Base-by-base conservation (phyloP, 2,797 vertebrate genomes). In the Phalloptychus januarius region DNA sequence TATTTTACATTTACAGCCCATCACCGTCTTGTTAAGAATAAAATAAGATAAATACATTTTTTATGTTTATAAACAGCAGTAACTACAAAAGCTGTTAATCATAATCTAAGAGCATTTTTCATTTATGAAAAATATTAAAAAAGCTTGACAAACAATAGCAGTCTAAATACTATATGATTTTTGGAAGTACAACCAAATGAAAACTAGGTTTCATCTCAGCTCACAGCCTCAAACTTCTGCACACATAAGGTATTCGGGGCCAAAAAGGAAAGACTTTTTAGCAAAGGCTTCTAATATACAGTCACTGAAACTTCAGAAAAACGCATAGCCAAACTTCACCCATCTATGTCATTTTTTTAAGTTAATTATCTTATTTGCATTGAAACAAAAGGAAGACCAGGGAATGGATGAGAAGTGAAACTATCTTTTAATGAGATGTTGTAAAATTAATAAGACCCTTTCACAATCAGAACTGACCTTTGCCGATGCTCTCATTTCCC, bases 401-500 rank as follows among this genome's bases (percentile, higher is more conserved):
- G 77, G 77, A 54, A 85, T 72, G 80, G 79, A 88, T 50, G 74
- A 71, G 36, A 74, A 85, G 77, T 56, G 63, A 77, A 70, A 45
- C 79, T 77, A 70, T 67, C 80, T 81, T 81, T 87, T 89, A 92
- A 92, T 89, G 90, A 91, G 86, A 86, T 89, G 84, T 71, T 83
- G 93, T 88, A 94, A 94, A 93, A 95, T 95, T 91, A 92, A 95
- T 93, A 87, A 69, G 82, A 87, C 87, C 86, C 67, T 77, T 82
- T 82, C 71, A 54, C 79, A 87, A 89, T 87, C 89, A 67, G 74
- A 83, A 74, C 69, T 92, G 93, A 95, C 95, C 94, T 95, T 90
- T 91, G 80, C 7, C 70, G 65, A 40, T 79, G 71, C 52, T 88
- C 78, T 61, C 69, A 20, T 79, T 89, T 83, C 84, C 40, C 74